A percentile compares a stretch with the other conserved stretches of the same genome.
Evolutionary conservation across 2,888 invertebrate genomes (phyloP).

Genomic region (Drosophila paracracens): DNA sequence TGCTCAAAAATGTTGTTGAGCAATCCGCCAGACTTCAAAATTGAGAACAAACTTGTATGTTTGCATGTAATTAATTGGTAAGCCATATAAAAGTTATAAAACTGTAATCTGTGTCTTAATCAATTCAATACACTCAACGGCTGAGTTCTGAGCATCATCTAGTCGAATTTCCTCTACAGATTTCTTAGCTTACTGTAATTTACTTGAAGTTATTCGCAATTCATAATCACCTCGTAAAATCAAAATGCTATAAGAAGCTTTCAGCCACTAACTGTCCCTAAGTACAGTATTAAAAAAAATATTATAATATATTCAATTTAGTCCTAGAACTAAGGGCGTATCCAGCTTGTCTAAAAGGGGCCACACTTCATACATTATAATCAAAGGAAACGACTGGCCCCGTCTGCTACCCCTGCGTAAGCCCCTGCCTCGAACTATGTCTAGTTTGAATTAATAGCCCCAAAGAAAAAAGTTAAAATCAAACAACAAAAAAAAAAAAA

Average conservation of each 20-base stretch:
- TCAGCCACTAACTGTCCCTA: neutral
- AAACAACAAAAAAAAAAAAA: neutral
- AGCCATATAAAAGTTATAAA: neutral
- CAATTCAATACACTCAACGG: neutral
- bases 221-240: neutral
- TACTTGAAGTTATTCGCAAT: neutral
- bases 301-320: neutral
- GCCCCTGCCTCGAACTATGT: neutral
- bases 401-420: neutral
- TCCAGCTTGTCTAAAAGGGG: neutral
- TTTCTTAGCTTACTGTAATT: neutral
- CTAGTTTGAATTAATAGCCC: constrained; percentile 2
- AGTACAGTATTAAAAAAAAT: no score
- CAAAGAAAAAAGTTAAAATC: constrained; percentile 1
- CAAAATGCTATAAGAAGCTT: neutral
- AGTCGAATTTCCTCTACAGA: neutral
- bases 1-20: neutral
- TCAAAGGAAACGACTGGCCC: neutral
- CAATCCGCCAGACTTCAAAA: neutral
- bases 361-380: neutral
- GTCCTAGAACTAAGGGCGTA: neutral
- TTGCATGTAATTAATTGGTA: neutral
- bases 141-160: neutral
- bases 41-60: neutral
- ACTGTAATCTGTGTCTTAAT: neutral